These are phyloP conservation scores for Phaonia tiefii DNA, from an alignment of 2,888 invertebrate genomes.

Conservation along the genomic window DNA sequence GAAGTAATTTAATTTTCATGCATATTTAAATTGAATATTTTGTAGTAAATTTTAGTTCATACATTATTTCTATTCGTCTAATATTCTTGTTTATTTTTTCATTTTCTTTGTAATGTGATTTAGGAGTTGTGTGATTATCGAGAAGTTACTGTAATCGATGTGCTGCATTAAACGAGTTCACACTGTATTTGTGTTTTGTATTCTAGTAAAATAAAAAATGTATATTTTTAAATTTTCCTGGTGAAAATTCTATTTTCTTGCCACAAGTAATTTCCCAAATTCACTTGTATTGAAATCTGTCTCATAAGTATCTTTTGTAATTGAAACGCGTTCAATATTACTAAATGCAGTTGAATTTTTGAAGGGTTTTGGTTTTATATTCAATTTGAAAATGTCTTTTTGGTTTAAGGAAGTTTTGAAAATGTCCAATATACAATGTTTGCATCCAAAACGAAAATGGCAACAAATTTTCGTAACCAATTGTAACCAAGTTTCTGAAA, in stretches of 20 bases:
- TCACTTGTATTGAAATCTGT: slow-evolving; percentile 79
- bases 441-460: too few relatives aligned
- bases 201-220: too few relatives aligned
- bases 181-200: not conserved
- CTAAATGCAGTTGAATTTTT: slow-evolving; percentile 56
- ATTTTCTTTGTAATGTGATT: not conserved
- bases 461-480: too few relatives aligned
- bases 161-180: not conserved
- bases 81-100: too few relatives aligned
- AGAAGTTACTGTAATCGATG: too few relatives aligned
- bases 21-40: slow-evolving; percentile 2
- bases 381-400: slow-evolving; percentile 27
- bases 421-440: not conserved
- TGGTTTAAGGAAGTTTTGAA: not conserved
- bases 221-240: too few relatives aligned
- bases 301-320: slow-evolving; percentile 80
- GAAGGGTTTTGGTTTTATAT: slow-evolving; percentile 20
- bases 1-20: too few relatives aligned
- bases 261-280: slow-evolving; percentile 79
- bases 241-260: slow-evolving; percentile 30
- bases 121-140: too few relatives aligned
- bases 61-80: not conserved
- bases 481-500: too few relatives aligned
- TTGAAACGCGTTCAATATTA: slow-evolving; percentile 54
- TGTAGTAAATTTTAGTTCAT: not conserved